Conservation (phyloP, 2,888 invertebrate genomes). For the Chrysodeixis includens region DNA sequence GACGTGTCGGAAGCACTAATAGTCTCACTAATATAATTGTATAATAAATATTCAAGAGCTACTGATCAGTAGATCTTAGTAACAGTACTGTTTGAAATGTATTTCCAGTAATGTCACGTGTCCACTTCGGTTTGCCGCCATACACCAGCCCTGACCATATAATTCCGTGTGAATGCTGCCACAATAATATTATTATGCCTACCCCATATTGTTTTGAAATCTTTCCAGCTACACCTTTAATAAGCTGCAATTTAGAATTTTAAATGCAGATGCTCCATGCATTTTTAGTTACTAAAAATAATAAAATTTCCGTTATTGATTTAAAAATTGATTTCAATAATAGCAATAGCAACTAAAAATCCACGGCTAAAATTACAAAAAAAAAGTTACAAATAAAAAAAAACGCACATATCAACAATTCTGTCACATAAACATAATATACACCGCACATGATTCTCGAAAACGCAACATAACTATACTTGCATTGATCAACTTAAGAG, state of each 20-base stretch:
- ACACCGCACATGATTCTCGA: slow-evolving; percentile 27
- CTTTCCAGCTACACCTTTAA: slow-evolving; percentile 30
- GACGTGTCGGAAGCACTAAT: slow-evolving; percentile 6
- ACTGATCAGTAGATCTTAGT: neutral
- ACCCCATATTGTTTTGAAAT: slow-evolving; percentile 56
- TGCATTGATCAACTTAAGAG: slow-evolving; percentile 52
- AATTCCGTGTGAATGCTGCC: slow-evolving; percentile 73
- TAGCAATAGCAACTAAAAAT: neutral
- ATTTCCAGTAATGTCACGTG: neutral
- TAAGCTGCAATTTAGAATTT: slow-evolving; percentile 55
- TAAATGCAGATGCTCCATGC: slow-evolving; percentile 38
- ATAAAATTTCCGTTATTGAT: neutral
- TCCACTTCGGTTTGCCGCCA: neutral
- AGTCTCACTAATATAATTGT: neutral
- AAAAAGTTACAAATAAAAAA: slow-evolving; percentile 9
- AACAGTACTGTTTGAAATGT: slow-evolving; percentile 4
- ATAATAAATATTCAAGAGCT: neutral
- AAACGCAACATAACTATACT: slow-evolving; percentile 46
- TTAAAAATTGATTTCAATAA: neutral
- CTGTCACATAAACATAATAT: slow-evolving; percentile 31
- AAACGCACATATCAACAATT: slow-evolving; percentile 31
- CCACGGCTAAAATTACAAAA: neutral
- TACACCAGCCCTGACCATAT: slow-evolving; percentile 13
- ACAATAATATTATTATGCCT: slow-evolving; percentile 72
- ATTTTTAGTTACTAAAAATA: slow-evolving; percentile 7